phyloP scores from a whole-genome alignment of 2,888 invertebrate species.

The Torymus auratus region DNA sequence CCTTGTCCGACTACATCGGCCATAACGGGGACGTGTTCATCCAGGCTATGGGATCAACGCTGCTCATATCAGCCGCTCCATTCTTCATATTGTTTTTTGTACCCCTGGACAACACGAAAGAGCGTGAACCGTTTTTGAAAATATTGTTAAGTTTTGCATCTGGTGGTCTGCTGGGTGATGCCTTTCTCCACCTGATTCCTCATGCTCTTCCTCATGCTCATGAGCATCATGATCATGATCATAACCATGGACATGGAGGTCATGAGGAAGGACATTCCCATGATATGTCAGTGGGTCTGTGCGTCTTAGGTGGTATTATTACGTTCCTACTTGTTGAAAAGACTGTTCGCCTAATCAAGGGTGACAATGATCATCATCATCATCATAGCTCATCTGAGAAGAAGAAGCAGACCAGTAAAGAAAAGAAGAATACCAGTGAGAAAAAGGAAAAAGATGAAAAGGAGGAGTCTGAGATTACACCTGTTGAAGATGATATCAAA shows the following conservation, averaged over 20 bases:
- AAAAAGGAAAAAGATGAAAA: constrained; percentile 61
- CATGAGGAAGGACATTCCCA: constrained; percentile 79
- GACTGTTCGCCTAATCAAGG: constrained; percentile 90
- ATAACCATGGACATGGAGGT: constrained; percentile 78
- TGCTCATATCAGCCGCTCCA: constrained; percentile 96
- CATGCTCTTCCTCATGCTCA: constrained; percentile 86
- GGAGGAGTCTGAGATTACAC: constrained; percentile 42
- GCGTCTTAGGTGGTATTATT: constrained; percentile 95
- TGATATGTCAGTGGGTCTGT: constrained; percentile 94
- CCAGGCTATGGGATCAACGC: constrained; percentile 91
- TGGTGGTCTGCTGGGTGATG: constrained; percentile 97
- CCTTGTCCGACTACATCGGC: constrained; percentile 37
- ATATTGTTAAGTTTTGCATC: constrained; percentile 95
- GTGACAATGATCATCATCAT: constrained; percentile 82
- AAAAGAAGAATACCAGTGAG: constrained; percentile 65
- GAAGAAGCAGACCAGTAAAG: constrained; percentile 64
- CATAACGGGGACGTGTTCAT: constrained; percentile 73
- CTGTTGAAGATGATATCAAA: constrained; percentile 79
- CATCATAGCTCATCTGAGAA: constrained; percentile 53
- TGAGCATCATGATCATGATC: constrained; percentile 79
- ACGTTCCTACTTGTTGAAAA: constrained; percentile 96
- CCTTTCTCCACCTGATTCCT: constrained; percentile 98
- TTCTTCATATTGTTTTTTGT: constrained; percentile 95
- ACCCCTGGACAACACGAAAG: constrained; percentile 91
- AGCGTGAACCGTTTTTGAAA: constrained; percentile 92